phyloP scores from a whole-genome alignment of 2,888 invertebrate species.

The Aspidiotus destructor region DNA sequence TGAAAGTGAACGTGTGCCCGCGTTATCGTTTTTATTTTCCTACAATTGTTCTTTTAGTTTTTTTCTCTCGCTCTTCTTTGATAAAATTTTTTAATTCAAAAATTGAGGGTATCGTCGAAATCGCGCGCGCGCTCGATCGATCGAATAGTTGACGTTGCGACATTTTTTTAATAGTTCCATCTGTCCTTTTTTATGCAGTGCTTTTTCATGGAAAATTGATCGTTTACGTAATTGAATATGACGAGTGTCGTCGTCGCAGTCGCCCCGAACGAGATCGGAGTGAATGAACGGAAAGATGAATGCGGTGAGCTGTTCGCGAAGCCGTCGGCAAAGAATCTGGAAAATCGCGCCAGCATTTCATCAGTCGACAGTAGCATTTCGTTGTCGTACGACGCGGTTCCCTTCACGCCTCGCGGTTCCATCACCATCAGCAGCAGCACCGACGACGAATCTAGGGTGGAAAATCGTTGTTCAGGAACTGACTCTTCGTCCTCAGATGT shows the following conservation, averaged over 20 bases:
- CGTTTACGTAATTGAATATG: background rate
- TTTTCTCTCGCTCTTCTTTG: background rate
- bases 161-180: too few species aligned
- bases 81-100: background rate
- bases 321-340: conserved; percentile 16
- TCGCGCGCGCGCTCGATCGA: background rate
- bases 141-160: too few species aligned
- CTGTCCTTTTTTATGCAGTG: too few species aligned
- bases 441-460: conserved; percentile 55
- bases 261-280: conserved; percentile 5
- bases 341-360: conserved; percentile 51
- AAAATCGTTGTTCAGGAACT: conserved; percentile 18
- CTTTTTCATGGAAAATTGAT: background rate
- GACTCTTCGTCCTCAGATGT: conserved; percentile 31
- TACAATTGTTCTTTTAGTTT: background rate
- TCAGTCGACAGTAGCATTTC: conserved; percentile 54
- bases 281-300: conserved; percentile 14
- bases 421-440: conserved; percentile 51
- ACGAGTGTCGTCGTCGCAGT: conserved; percentile 6
- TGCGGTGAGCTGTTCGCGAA: conserved; percentile 19
- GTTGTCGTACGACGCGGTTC: conserved; percentile 47
- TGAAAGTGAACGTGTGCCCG: conserved; percentile 23
- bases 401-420: conserved; percentile 36
- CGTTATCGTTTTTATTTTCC: background rate
- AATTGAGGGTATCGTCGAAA: background rate